Base-by-base conservation (phyloP, 2,888 invertebrate genomes). In the Pristionchus fissidentatus region DNA sequence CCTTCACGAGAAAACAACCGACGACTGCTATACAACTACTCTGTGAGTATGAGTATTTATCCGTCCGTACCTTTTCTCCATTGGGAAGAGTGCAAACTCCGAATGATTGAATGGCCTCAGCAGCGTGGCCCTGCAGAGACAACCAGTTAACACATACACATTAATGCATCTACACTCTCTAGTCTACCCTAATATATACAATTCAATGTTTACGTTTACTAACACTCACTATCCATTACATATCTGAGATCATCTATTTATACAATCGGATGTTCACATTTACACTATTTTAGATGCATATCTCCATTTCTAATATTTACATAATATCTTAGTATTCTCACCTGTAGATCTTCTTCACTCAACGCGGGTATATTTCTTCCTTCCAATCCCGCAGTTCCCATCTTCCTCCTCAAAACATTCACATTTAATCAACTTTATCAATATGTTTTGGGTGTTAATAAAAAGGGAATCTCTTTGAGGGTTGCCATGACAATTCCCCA, bases 281-380 rank as follows among this genome's bases (percentile, higher is more conserved):
- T 49, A 49, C 49, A 49, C 10, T 49, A 49, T 49, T 49, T 49
- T n/a, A n/a, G n/a, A n/a, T n/a, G 19, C 49, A 49, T 15, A 22
- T 62, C 62, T 29, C 19, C 29, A 62, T 62, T 19, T 49, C 10
- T 49, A 49, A 49, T 49, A 49, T 49, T 49, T 13, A 22, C n/a
- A 41, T 41, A n/a, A 41, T 73, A 8, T 41, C 4, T 10, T n/a
- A 13, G 32, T n/a, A n/a, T n/a, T 19, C 52, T 38, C 26, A 83
- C 83, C 35, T 46, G 83, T n/a, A 89, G 83, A 26, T 88, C 89
- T 38, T 88, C 88, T 38, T 88, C 89, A 5, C 89, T 87, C 19
- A 89, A 80, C 84, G 89, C 87, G 26, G 89, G 87, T 13, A 87
- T 77, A 26, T 84, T 77, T 57, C 86, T 80, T 49, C 84, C 78